Conservation (phyloP, 2,888 invertebrate species). For the Nymphalis polychloros region DNA sequence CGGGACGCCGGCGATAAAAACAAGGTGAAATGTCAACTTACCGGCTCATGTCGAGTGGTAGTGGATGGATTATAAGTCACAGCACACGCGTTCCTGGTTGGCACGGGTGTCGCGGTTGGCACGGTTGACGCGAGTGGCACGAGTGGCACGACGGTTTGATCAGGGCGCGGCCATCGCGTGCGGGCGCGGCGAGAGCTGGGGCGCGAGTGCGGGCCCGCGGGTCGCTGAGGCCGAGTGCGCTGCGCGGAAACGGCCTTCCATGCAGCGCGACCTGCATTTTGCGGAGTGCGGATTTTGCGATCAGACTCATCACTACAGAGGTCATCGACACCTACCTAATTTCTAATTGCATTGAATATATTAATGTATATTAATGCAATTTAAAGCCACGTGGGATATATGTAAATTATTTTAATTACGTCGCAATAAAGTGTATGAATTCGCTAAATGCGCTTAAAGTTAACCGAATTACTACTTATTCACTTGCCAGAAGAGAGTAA, state of each 20-base stretch:
- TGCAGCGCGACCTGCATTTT: constrained; percentile 47
- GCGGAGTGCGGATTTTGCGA: constrained; percentile 45
- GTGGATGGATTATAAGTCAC: constrained; percentile 50
- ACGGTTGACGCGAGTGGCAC: constrained; percentile 17
- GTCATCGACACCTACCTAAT: constrained; percentile 45
- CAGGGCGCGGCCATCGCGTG: constrained; percentile 59
- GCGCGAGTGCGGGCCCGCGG: constrained; percentile 60
- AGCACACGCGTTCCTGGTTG: constrained; percentile 53
- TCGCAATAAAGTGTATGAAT: too few relatives aligned
- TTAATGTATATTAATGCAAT: neutral
- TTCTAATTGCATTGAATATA: constrained; percentile 34
- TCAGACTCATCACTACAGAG: constrained; percentile 43
- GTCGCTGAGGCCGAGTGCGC: constrained; percentile 31
- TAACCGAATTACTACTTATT: too few relatives aligned
- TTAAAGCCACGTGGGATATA: constrained; percentile 4
- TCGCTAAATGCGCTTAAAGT: neutral
- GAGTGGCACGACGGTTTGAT: constrained; percentile 46
- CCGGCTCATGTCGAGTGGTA: constrained; percentile 45
- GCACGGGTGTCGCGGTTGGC: constrained; percentile 23
- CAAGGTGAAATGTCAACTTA: constrained; percentile 34
- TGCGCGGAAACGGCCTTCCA: constrained; percentile 45
- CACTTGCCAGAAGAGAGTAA: too few relatives aligned
- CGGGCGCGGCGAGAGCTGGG: constrained; percentile 61
- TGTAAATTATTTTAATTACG: neutral
- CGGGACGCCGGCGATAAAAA: constrained; percentile 26